Percentiles rank a stretch among this genome's conserved stretches.
Conservation (phyloP, 2,888 invertebrate species). For the Eremobia ochroleuca region DNA sequence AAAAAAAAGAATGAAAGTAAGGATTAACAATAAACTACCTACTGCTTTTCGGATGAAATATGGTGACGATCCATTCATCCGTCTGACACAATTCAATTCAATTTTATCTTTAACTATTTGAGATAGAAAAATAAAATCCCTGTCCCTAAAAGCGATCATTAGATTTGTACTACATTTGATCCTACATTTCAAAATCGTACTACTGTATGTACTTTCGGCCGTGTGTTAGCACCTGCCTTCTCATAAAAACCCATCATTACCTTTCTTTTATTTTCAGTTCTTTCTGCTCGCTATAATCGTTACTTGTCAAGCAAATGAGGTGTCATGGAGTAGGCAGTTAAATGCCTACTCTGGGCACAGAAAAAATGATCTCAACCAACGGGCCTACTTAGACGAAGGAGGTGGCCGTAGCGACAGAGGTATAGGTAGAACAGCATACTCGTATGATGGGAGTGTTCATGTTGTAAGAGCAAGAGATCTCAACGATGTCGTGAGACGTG, state of each 20-base stretch:
- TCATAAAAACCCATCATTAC: neutral
- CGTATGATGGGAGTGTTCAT: slow-evolving; percentile 3
- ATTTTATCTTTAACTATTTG: neutral
- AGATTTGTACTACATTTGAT: neutral
- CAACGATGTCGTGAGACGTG: slow-evolving; percentile 1
- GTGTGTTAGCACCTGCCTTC: neutral
- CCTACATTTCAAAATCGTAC: neutral
- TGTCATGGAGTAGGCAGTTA: slow-evolving; percentile 13
- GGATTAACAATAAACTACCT: neutral
- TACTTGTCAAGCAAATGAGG: slow-evolving; percentile 32
- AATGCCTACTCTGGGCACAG: slow-evolving; percentile 3
- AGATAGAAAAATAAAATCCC: neutral
- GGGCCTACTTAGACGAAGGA: neutral
- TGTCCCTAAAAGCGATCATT: no score
- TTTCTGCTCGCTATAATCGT: slow-evolving; percentile 29
- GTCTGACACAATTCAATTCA: neutral
- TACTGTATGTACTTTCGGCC: neutral
- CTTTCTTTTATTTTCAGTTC: slow-evolving; percentile 32
- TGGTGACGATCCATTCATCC: neutral
- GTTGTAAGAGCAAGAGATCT: slow-evolving; percentile 7
- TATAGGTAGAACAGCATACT: slow-evolving; percentile 6
- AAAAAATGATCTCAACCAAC: slow-evolving; percentile 26
- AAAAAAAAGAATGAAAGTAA: neutral
- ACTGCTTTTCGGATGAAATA: neutral
- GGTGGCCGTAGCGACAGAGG: neutral